Evolutionary conservation across 1,140 invertebrate genomes (phyloP).

Genomic region (Lamellibrachia luymesi): DNA sequence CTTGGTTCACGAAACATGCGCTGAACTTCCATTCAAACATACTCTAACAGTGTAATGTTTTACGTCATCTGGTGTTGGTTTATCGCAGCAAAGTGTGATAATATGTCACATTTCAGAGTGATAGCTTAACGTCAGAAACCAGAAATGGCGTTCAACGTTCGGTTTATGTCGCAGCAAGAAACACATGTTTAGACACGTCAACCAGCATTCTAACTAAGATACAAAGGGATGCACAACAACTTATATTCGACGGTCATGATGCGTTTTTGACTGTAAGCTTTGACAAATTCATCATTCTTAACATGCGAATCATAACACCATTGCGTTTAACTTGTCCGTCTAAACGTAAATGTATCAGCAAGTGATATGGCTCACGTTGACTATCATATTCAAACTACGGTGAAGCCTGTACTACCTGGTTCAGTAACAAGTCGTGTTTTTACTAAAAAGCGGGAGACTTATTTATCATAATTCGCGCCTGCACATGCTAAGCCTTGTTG

Average conservation of each 20-base stretch:
- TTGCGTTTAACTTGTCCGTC: background rate
- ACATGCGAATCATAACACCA: background rate
- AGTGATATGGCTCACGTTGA: background rate
- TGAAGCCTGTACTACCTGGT: too few species aligned
- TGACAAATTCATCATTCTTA: background rate
- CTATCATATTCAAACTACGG: too few species aligned
- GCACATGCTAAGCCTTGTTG: too few species aligned
- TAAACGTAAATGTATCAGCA: background rate
- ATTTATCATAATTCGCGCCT: too few species aligned
- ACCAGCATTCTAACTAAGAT: background rate
- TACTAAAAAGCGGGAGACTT: too few species aligned
- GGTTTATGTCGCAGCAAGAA: background rate
- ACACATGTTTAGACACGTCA: background rate
- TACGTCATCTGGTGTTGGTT: too few species aligned
- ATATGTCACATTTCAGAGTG: background rate
- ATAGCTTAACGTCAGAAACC: background rate
- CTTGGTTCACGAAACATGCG: too few species aligned
- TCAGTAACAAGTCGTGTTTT: too few species aligned
- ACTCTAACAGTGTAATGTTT: too few species aligned
- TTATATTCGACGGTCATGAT: background rate
- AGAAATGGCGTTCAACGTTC: background rate
- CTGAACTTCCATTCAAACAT: too few species aligned
- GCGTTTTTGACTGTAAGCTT: background rate
- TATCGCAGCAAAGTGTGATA: background rate
- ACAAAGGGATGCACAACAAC: background rate